phyloP scores from a whole-genome alignment of 2,888 invertebrate genomes.

The Arge pagana region DNA sequence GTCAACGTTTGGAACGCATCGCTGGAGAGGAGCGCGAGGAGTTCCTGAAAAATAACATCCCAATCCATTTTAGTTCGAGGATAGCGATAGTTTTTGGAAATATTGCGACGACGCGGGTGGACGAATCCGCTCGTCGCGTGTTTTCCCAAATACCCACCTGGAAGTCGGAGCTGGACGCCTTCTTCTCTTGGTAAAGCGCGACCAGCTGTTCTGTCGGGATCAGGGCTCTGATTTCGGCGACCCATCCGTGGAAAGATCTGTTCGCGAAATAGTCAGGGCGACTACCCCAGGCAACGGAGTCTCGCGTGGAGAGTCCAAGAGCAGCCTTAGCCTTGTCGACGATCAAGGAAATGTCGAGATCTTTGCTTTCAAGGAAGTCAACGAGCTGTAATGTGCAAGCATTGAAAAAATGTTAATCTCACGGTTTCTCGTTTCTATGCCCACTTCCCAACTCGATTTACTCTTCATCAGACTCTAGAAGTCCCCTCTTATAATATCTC shows the following conservation, averaged over 20 bases:
- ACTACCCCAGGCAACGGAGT: not conserved
- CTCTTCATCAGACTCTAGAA: no score
- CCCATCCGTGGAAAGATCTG: conserved; percentile 6
- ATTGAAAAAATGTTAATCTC: no score
- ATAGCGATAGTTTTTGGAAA: not conserved
- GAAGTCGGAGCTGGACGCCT: not conserved
- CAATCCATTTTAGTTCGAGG: not conserved
- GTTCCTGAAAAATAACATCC: no score
- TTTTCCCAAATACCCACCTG: no score
- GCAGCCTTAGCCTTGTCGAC: not conserved
- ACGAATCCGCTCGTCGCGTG: no score
- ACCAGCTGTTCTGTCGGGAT: not conserved
- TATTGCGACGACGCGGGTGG: no score
- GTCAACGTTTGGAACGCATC: not conserved
- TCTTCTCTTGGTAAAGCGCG: not conserved
- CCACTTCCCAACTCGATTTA: no score
- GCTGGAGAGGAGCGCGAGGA: not conserved
- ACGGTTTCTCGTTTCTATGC: no score
- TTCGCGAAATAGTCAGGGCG: no score
- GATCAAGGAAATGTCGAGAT: not conserved
- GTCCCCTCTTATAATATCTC: no score
- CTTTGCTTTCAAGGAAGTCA: not conserved
- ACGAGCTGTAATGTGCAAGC: no score
- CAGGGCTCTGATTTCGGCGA: not conserved
- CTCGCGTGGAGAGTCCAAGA: not conserved